Conservation (phyloP, 64 coral and sea anemone species). For the Montipora cactus region DNA sequence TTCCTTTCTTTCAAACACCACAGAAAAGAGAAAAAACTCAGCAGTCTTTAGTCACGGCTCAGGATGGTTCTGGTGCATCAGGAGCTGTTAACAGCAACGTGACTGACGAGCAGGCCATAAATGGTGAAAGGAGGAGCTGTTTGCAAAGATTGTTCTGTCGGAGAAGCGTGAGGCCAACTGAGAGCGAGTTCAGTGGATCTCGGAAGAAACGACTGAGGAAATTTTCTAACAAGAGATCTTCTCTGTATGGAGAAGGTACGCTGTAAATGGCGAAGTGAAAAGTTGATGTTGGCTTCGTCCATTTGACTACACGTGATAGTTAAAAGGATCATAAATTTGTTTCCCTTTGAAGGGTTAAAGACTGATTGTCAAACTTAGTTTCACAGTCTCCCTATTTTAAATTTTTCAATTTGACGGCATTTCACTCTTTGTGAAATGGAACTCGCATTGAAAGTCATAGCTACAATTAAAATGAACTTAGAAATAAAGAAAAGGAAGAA, state of each 20-base stretch:
- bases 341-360: no score
- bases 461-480: no score
- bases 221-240: not conserved
- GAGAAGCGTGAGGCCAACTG: not conserved
- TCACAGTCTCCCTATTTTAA: no score
- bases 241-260: not conserved
- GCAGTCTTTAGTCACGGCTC: not conserved
- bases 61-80: not conserved
- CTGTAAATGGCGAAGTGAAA: not conserved
- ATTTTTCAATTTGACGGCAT: no score
- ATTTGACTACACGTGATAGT: no score
- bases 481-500: no score
- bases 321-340: no score
- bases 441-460: no score
- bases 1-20: not conserved
- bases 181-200: not conserved
- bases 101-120: not conserved
- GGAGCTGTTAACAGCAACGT: not conserved
- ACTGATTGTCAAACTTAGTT: no score
- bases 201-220: not conserved
- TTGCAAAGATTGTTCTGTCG: not conserved
- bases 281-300: no score
- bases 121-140: slow-evolving; percentile 6
- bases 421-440: no score
- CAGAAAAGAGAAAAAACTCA: not conserved